Evolutionary conservation across 2,113 vertebrate species (phyloP).

Genomic region (Calidris pygmaea): DNA sequence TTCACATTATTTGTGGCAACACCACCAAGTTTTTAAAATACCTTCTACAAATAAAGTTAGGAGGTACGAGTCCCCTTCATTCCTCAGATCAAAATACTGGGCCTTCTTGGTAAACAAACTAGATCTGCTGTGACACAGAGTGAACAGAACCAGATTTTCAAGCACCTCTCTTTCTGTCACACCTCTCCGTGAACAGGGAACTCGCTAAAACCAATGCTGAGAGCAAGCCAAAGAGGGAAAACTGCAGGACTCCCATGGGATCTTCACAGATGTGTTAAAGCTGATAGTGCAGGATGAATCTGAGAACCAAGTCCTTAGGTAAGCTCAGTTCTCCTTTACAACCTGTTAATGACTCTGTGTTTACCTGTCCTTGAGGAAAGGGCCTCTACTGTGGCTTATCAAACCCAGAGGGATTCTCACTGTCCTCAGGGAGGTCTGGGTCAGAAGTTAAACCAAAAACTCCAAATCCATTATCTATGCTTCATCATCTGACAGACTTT

Average conservation of each 20-base stretch:
- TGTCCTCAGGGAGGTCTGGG: background rate
- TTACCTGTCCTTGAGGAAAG: slow-evolving; percentile 37
- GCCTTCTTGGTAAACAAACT: background rate
- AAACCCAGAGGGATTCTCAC: background rate
- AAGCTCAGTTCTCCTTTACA: slow-evolving; percentile 8
- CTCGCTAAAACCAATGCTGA: background rate
- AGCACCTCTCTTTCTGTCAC: background rate
- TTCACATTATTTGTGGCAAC: background rate
- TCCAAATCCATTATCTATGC: background rate
- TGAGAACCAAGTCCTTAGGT: background rate
- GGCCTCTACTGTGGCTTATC: background rate
- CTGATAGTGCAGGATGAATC: background rate
- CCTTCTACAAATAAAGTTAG: background rate
- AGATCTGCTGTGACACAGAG: background rate
- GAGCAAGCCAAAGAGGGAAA: background rate
- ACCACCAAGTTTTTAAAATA: background rate
- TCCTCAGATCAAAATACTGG: background rate
- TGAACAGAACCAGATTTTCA: background rate
- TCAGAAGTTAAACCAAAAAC: slow-evolving; percentile 5
- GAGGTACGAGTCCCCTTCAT: background rate
- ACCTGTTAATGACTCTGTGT: background rate
- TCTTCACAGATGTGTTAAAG: background rate
- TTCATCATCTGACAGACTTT: background rate
- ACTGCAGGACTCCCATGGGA: background rate
- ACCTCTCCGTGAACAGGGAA: background rate